These are phyloP conservation scores for Zonitis immaculata DNA, from an alignment of 2,888 invertebrate species.

Conservation along the genomic window DNA sequence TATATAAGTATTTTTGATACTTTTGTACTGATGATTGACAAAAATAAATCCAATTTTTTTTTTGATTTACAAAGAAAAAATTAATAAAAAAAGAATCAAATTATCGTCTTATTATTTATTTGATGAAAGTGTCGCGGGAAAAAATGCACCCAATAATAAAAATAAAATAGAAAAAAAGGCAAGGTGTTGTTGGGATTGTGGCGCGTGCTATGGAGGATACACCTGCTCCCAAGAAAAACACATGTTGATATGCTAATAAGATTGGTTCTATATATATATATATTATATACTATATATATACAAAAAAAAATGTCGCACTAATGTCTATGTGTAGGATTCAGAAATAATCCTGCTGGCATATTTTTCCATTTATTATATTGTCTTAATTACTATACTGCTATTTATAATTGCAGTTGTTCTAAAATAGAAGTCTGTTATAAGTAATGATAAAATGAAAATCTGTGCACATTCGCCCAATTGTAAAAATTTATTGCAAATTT, in stretches of 20 bases:
- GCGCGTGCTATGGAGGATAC: slow-evolving; percentile 37
- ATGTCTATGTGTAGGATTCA: neutral
- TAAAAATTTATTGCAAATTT: no score
- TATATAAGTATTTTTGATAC: slow-evolving; percentile 23
- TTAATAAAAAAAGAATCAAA: neutral
- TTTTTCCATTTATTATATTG: slow-evolving; percentile 4
- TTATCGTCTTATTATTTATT: neutral
- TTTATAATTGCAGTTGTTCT: neutral
- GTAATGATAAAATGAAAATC: no score
- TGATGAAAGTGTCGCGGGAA: neutral
- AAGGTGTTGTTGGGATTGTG: slow-evolving; percentile 35
- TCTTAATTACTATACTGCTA: slow-evolving; percentile 13
- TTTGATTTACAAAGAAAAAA: neutral
- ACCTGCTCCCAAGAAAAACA: slow-evolving; percentile 34
- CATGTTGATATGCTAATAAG: slow-evolving; percentile 44
- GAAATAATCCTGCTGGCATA: neutral
- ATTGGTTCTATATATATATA: slow-evolving; percentile 16
- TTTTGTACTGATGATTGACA: slow-evolving; percentile 12
- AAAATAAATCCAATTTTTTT: slow-evolving; percentile 12
- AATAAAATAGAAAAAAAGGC: slow-evolving; percentile 36
- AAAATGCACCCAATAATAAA: slow-evolving; percentile 22
- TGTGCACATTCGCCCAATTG: no score
- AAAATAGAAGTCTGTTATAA: no score
- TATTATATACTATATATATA: no score
- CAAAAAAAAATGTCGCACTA: slow-evolving; percentile 15